These are phyloP conservation scores for Drosophila ogumai DNA, from an alignment of 1,140 invertebrate species.

Conservation along the genomic window DNA sequence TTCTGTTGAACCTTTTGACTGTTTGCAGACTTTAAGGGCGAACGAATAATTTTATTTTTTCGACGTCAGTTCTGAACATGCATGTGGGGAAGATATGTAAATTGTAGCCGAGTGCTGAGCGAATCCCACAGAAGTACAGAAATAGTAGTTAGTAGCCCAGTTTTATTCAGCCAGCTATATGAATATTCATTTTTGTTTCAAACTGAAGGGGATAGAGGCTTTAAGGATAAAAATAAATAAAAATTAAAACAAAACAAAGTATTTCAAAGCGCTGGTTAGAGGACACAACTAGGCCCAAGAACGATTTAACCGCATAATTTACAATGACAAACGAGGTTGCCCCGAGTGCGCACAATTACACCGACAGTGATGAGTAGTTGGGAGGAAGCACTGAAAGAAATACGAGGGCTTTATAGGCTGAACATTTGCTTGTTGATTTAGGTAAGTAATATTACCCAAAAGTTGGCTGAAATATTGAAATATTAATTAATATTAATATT, in stretches of 20 bases:
- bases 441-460: no score
- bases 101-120: constrained; percentile 41
- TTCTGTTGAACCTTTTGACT: constrained; percentile 32
- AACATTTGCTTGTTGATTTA: not conserved
- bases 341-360: constrained; percentile 75
- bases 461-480: not conserved
- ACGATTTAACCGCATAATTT: constrained; percentile 83
- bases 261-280: constrained; percentile 24
- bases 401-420: no score
- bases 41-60: constrained; percentile 14
- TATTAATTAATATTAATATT: not conserved
- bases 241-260: not conserved
- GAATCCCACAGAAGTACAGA: constrained; percentile 35
- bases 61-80: constrained; percentile 1
- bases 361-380: constrained; percentile 27
- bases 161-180: constrained; percentile 47
- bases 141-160: constrained; percentile 29
- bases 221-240: not conserved
- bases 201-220: not conserved
- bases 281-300: constrained; percentile 54
- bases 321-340: constrained; percentile 81
- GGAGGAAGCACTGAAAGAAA: constrained; percentile 13
- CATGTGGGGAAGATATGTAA: constrained; percentile 68
- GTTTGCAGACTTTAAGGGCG: constrained; percentile 41
- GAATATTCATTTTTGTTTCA: constrained; percentile 62